These are phyloP conservation scores for Drosophila parthenogenetica DNA, from an alignment of 2,888 invertebrate genomes.

Conservation along the genomic window DNA sequence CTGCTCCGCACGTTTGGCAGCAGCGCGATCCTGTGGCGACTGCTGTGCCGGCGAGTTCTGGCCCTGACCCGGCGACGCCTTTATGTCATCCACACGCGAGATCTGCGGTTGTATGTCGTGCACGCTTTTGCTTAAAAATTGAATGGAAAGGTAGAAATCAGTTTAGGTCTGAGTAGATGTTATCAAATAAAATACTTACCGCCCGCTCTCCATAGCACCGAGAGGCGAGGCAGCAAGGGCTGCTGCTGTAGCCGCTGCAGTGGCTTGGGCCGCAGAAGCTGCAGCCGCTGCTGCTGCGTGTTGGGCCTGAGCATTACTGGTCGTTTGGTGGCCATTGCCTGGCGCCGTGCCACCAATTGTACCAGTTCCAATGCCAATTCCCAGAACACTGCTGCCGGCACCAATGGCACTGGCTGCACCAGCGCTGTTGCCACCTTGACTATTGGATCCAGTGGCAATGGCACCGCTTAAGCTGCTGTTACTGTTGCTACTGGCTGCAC, in stretches of 20 bases:
- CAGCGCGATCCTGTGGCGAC: slow-evolving; percentile 86
- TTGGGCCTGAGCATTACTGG: slow-evolving; percentile 49
- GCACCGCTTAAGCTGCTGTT: slow-evolving; percentile 35
- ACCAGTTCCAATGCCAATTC: slow-evolving; percentile 35
- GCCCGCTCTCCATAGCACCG: slow-evolving; percentile 87
- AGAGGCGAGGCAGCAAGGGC: slow-evolving; percentile 85
- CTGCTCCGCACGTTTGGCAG: slow-evolving; percentile 93
- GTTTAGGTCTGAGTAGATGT: background rate
- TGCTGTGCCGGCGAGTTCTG: slow-evolving; percentile 84
- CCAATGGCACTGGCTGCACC: slow-evolving; percentile 45
- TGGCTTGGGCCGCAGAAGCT: slow-evolving; percentile 61
- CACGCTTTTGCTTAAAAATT: slow-evolving; percentile 81
- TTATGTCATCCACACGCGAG: slow-evolving; percentile 84
- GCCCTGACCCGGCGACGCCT: slow-evolving; percentile 84
- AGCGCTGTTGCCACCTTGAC: slow-evolving; percentile 44
- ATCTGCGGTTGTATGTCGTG: slow-evolving; percentile 83
- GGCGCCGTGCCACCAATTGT: slow-evolving; percentile 44
- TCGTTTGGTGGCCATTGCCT: slow-evolving; percentile 54
- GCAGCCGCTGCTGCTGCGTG: slow-evolving; percentile 57
- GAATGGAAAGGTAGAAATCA: background rate
- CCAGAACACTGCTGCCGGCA: slow-evolving; percentile 42
- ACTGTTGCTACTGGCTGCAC: slow-evolving; percentile 43
- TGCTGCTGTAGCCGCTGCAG: slow-evolving; percentile 50
- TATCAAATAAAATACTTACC: slow-evolving; percentile 66
- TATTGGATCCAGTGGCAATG: slow-evolving; percentile 28